Conservation (phyloP, 2,113 vertebrate species). For the Cottus gobio region DNA sequence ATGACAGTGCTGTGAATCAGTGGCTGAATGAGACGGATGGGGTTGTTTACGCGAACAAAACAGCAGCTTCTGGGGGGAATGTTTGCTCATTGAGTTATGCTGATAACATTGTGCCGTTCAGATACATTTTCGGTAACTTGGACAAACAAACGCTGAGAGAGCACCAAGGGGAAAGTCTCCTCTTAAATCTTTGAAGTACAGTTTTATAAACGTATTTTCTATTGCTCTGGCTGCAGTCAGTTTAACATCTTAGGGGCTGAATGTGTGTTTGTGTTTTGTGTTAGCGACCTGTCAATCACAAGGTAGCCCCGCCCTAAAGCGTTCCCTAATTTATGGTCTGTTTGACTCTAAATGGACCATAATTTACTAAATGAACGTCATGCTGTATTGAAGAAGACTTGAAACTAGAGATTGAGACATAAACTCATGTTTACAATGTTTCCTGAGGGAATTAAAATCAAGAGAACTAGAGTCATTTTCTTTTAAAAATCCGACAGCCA, state of each 20-base stretch:
- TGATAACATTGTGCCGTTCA: not conserved
- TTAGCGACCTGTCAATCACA: not conserved
- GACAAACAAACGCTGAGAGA: not conserved
- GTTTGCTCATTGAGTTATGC: not conserved
- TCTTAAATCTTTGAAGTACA: slow-evolving; percentile 2
- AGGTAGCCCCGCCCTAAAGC: not conserved
- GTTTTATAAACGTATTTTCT: not conserved
- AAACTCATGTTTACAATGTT: not conserved
- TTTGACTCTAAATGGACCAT: not conserved
- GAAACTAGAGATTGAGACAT: not conserved
- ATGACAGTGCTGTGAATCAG: not conserved
- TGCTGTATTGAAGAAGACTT: not conserved
- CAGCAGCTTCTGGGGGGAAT: not conserved
- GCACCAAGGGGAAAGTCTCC: not conserved
- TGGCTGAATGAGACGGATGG: not conserved
- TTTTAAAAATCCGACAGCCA: not conserved
- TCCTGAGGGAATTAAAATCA: not conserved
- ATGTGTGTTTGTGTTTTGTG: no score
- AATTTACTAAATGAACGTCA: not conserved
- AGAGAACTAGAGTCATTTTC: not conserved
- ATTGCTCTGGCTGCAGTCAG: not conserved
- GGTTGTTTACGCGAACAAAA: not conserved
- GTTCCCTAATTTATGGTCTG: not conserved
- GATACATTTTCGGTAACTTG: not conserved
- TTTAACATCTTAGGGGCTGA: not conserved